Evolutionary conservation across 92 coral and sea anemone species (phyloP), one percentile per base, ranked within the genome.

Genomic region (Phenganax marumi): DNA sequence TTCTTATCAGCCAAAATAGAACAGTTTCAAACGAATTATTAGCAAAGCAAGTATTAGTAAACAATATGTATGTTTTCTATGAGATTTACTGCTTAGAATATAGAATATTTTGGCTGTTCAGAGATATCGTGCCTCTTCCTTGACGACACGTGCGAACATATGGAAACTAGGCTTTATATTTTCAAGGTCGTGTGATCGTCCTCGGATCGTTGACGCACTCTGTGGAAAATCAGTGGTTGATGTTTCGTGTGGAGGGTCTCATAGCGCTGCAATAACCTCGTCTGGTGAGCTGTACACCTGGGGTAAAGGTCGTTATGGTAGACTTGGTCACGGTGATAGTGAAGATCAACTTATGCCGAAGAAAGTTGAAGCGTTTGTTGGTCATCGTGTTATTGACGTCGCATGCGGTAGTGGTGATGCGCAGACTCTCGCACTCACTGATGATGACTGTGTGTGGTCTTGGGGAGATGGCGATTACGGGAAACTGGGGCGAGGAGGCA

Each of bases 391-490:
- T 75, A 73, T 92, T 19, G 98, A 92, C 79, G 95, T 92, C 51
- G 98, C 98, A 12, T 94, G 98, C 78, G 98, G 98, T 3, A 94
- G 98, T 81, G 98, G 98, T 10, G 98, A 94, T 70, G 98, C 98
- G 7, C 98, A 94, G 89, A 94, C 98, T n/a, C 90, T 94, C 77
- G 93, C 97, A 52, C 69, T 94, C 82, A 94, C 98, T 47, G 97
- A 94, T 54, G 97, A 94, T 83, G 97, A 94, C 78, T 92, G 93
- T 74, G 97, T 94, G 5, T 90, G 97, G 97, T 94, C 98, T 16
- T 94, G 98, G 98, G 98, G 98, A 68, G 98, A 94, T 83, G 98
- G 98, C 3, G 98, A 94, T 83, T 94, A 94, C 58, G 98, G 98
- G 23, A 94, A 94, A 77, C 93, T 94, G 19, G 98, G 98, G 24